phyloP scores from a whole-genome alignment of 2,888 invertebrate species.

The Drosophila infuscata region DNA sequence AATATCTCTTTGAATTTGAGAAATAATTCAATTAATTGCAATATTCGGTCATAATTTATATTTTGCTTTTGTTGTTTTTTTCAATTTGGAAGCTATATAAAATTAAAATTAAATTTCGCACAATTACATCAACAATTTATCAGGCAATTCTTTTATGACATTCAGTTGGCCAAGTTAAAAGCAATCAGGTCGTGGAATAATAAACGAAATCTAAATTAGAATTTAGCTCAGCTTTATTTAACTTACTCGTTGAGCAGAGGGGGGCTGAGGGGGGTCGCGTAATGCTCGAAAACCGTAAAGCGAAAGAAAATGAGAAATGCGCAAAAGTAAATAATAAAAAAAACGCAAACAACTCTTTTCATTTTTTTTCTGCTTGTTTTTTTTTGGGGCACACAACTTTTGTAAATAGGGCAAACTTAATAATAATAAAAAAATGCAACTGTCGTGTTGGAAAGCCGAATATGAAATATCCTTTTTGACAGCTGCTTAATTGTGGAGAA shows the following conservation, averaged over 20 bases:
- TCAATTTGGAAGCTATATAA: neutral
- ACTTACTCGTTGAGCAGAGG: conserved; percentile 14
- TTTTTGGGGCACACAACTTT: conserved; percentile 42
- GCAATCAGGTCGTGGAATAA: conserved; percentile 38
- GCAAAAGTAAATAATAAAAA: conserved; percentile 49
- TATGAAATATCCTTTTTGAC: neutral
- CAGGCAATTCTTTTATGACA: neutral
- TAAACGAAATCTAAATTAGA: conserved; percentile 66
- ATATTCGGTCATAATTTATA: neutral
- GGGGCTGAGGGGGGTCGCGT: conserved; percentile 5
- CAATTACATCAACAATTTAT: neutral
- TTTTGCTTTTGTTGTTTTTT: neutral
- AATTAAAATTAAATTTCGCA: neutral
- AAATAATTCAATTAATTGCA: neutral
- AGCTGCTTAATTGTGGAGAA: neutral
- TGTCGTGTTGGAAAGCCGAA: neutral
- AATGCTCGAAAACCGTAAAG: conserved; percentile 32
- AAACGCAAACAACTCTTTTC: conserved; percentile 44
- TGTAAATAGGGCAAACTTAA: conserved; percentile 57
- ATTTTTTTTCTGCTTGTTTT: neutral
- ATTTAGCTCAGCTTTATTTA: conserved; percentile 53
- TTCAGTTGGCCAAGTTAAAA: conserved; percentile 16
- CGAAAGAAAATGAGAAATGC: conserved; percentile 68
- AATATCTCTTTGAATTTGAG: too few species aligned
- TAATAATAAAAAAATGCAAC: conserved; percentile 23